Percentiles rank a stretch among this genome's conserved stretches.
These are phyloP conservation scores for Clarias magur DNA, from an alignment of 2,113 vertebrate species.

Conservation along the genomic window DNA sequence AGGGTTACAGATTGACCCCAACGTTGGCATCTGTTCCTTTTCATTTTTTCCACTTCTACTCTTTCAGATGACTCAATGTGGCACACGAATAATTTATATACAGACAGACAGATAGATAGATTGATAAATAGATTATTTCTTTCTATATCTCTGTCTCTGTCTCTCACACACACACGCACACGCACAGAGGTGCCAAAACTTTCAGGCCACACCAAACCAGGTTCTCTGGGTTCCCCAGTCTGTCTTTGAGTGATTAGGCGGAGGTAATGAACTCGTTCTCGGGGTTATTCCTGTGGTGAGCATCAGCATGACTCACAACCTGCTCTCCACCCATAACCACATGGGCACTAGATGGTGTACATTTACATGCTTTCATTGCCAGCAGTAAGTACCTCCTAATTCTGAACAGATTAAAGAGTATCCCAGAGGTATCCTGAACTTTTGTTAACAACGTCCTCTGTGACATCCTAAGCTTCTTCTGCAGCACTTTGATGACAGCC, in stretches of 20 bases:
- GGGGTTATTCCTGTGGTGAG: neutral
- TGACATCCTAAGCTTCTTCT: neutral
- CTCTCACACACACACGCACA: neutral
- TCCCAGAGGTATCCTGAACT: neutral
- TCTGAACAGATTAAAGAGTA: neutral
- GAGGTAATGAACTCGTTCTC: neutral
- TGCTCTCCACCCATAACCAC: neutral
- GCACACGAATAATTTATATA: too few species aligned
- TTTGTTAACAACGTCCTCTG: neutral
- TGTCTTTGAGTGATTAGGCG: neutral
- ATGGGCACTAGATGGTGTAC: neutral
- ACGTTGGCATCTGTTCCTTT: neutral
- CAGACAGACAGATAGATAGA: neutral
- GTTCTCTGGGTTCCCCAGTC: neutral
- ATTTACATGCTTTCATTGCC: neutral
- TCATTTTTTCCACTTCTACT: slow-evolving; percentile 14
- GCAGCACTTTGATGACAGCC: neutral
- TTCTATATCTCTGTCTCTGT: too few species aligned
- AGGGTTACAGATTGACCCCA: neutral
- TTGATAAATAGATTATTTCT: neutral
- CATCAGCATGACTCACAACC: neutral
- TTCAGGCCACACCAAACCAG: neutral
- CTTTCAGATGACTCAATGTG: neutral
- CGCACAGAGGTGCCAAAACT: neutral
- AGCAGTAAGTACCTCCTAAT: neutral